Base-by-base conservation (phyloP, 64 coral and sea anemone genomes). In the Stichodactyla mertensii region DNA sequence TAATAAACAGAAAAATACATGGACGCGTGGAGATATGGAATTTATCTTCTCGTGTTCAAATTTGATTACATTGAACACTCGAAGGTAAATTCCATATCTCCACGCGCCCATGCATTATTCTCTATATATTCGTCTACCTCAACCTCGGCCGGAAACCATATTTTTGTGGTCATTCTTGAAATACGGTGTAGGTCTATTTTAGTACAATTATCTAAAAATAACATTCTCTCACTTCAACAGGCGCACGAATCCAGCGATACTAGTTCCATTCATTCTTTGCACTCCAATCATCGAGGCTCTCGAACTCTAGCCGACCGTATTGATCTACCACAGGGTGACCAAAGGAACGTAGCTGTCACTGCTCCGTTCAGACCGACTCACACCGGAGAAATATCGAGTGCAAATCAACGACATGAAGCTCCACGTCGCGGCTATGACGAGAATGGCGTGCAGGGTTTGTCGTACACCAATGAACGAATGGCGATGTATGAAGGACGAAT, bases 251-350 rank as follows among this genome's bases (percentile, higher is more conserved):
- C 52, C 11, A 84, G 82, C 13, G 82, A 84, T n/a, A 19, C 82
- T 27, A 54, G 82, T 27, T 84, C 82, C 20, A 22, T 83, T 18
- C 36, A 36, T 52, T 78, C 74, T 24, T 24, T 51, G 15, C 26
- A 84, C 10, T 84, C 82, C 13, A 19, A 84, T 23, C 82, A 84
- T 14, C n/a, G 57, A 54, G 82, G 51, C 10, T 79, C 77, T 14
- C 26, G 15, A 26, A 79, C 26, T 2, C 77, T 18, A 14, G 51
- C 51, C 6, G 62, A 66, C 58, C 58, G 18, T 2, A 16, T 12
- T 12, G 10, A 61, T 5, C 62, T n/a, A n/a, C 62, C 62, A 66
- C 62, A 66, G 16, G 62, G 62, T 79, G 77, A 52, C 51, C 77
- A 79, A 51, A 20, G 77, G 51, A 84, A 84, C 27, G 24, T 84